These are phyloP conservation scores for Maniola jurtina DNA, from an alignment of 1,140 invertebrate species.

Conservation along the genomic window DNA sequence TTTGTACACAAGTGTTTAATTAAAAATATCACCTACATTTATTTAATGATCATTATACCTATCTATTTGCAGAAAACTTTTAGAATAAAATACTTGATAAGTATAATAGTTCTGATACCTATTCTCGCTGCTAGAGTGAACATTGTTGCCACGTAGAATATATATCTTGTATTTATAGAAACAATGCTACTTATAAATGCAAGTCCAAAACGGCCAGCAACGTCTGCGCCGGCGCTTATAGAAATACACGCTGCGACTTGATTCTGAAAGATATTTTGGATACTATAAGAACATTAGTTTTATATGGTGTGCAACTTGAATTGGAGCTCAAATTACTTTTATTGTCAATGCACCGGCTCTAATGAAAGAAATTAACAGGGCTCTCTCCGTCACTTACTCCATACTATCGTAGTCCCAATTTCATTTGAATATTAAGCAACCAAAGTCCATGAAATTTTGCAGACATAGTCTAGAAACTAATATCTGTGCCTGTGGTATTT, in stretches of 20 bases:
- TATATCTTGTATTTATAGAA: conserved; percentile 58
- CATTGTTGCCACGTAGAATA: conserved; percentile 56
- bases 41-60: too few relatives aligned
- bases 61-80: not conserved
- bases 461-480: too few relatives aligned
- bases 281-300: too few relatives aligned
- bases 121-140: conserved; percentile 35
- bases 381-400: too few relatives aligned
- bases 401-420: too few relatives aligned
- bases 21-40: not conserved
- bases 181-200: conserved; percentile 73
- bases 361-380: conserved; percentile 10
- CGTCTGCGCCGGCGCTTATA: conserved; percentile 77
- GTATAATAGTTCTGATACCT: conserved; percentile 22
- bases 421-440: too few relatives aligned
- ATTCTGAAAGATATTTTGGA: conserved; percentile 65
- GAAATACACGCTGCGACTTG: conserved; percentile 78
- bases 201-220: conserved; percentile 74
- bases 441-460: too few relatives aligned
- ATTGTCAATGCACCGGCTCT: not conserved
- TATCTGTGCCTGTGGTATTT: too few relatives aligned
- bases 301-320: too few relatives aligned
- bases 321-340: too few relatives aligned
- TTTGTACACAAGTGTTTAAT: too few relatives aligned
- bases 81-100: not conserved